Conservation (phyloP, 2,113 vertebrate genomes). For the Microcebus lehilahytsara region DNA sequence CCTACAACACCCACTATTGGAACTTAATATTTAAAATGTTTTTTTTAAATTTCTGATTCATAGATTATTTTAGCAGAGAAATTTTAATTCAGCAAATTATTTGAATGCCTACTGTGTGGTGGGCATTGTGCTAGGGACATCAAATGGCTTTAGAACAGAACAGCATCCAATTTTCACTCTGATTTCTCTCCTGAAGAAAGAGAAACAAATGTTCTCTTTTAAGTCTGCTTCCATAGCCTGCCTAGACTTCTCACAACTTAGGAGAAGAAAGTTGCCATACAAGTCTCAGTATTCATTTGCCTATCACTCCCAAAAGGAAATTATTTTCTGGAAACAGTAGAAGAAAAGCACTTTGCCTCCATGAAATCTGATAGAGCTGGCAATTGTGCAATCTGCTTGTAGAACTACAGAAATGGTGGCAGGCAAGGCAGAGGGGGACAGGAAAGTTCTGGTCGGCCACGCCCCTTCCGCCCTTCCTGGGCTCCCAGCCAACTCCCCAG, state of each 20-base stretch:
- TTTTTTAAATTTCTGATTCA: conserved; percentile 49
- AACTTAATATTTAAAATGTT: conserved; percentile 25
- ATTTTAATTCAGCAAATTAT: conserved; percentile 41
- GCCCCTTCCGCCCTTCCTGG: background rate
- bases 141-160: background rate
- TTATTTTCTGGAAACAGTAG: conserved; percentile 39
- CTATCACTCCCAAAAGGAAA: conserved; percentile 15
- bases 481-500: background rate
- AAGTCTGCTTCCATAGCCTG: background rate
- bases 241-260: conserved; percentile 1
- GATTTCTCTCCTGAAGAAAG: conserved; percentile 6
- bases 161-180: background rate
- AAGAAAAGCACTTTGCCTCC: conserved; percentile 3
- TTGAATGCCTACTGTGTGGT: background rate
- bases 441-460: background rate
- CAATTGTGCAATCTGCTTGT: background rate
- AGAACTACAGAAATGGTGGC: background rate
- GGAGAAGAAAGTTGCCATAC: background rate
- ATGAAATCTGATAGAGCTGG: background rate
- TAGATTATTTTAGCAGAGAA: conserved; percentile 22
- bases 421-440: background rate
- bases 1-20: background rate
- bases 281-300: background rate
- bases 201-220: conserved; percentile 23
- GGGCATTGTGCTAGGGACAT: background rate